phyloP scores from a whole-genome alignment of 2,888 invertebrate species.

The Argynnis bischoffii region DNA sequence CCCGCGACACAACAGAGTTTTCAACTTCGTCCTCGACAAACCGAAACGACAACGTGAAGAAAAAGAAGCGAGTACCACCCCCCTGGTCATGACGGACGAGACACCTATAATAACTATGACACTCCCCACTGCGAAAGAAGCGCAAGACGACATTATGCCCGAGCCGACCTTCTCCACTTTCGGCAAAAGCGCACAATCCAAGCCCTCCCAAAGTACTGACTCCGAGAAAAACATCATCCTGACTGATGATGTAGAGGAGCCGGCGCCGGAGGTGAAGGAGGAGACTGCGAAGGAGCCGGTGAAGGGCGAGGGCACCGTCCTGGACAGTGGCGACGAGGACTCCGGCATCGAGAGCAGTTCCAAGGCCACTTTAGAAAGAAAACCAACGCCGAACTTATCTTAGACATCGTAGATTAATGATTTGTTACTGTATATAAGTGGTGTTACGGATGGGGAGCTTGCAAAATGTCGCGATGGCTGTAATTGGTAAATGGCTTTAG shows the following conservation, averaged over 20 bases:
- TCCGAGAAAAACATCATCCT: slow-evolving; percentile 64
- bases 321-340: slow-evolving; percentile 85
- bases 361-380: slow-evolving; percentile 81
- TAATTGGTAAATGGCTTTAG: not conserved
- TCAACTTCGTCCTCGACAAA: slow-evolving; percentile 72
- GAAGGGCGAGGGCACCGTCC: slow-evolving; percentile 82
- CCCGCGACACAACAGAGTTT: slow-evolving; percentile 67
- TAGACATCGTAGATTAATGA: slow-evolving; percentile 44
- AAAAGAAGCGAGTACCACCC: slow-evolving; percentile 47
- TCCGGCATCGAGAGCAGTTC: slow-evolving; percentile 85
- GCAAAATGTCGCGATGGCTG: not conserved
- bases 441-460: slow-evolving; percentile 8
- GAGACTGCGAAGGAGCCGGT: slow-evolving; percentile 58
- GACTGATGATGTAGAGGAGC: slow-evolving; percentile 46
- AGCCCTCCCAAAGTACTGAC: slow-evolving; percentile 51
- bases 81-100: slow-evolving; percentile 73
- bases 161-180: slow-evolving; percentile 84
- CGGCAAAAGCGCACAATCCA: slow-evolving; percentile 67
- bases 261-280: slow-evolving; percentile 44
- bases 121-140: slow-evolving; percentile 57
- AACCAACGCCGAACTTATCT: slow-evolving; percentile 59
- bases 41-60: slow-evolving; percentile 56
- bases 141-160: slow-evolving; percentile 54
- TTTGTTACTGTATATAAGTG: slow-evolving; percentile 42
- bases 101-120: slow-evolving; percentile 64